Base-by-base conservation (phyloP, 2,888 invertebrate species). In the Napeogenes sylphis region DNA sequence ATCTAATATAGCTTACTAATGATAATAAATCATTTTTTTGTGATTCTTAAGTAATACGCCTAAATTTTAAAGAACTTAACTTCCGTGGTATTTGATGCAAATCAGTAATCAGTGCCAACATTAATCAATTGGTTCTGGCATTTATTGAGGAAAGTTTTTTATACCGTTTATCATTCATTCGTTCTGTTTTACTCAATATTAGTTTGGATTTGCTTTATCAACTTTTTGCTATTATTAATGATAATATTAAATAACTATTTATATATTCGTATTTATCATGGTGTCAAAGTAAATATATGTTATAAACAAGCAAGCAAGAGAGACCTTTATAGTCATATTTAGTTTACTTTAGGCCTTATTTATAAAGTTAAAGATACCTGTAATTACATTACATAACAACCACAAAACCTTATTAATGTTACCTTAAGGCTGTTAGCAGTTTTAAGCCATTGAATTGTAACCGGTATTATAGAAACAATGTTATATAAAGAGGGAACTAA, bases 61-160 rank as follows among this genome's bases (percentile, higher is more conserved):
- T 10, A 42, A 42, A 42, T 42, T 42, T 42, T 3, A 42, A 42
- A 42, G 12, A 42, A 38, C 38, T 47, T 14, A 30, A 51, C 47
- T 51, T 14, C 54, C 38, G 38, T 54, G 56, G 45, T 54, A 55
- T 56, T 60, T 54, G 56, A 60, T 60, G 56, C 38, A 47, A 57
- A 60, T 59, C 56, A 47, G 54, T 54, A 54, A 56, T 53, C 56
- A 59, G 38, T 60, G 51, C 56, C 57, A 21, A 54, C 45, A 51
- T 55, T 42, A 60, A 63, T 63, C 59, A 46, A 63, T 63, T 63
- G 4, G 63, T 54, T 63, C 13, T 54, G 54, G 54, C 42, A 33
- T 57, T 63, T 46, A 56, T 14, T 59, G 56, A 53, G n/a, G 56
- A 63, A 63, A 63, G 59, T 59, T 63, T 60, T 21, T 57, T 63